Evolutionary conservation across 30 jellyfish, hydroid and myxozoan species (phyloP), one percentile per base, ranked within the genome.

Genomic region (Nemopilema nomurai): DNA sequence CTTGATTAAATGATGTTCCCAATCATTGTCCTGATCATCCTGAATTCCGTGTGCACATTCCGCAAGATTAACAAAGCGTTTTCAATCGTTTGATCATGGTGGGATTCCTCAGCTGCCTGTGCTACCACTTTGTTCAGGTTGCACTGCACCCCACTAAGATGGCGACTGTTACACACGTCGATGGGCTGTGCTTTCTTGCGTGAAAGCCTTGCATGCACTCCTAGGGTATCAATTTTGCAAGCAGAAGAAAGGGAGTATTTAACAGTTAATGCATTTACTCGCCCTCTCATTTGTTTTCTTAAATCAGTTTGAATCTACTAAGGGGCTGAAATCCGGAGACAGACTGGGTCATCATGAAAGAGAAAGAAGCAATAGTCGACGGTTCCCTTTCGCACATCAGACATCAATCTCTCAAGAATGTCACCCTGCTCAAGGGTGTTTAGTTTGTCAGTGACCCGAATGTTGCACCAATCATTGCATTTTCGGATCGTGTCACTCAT

Each of bases 151-250:
- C 28, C 41, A 24, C 62, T 65, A 80, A 80, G 33, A 73, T 80
- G 81, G 89, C 80, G 74, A 49, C 89, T 80, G 62, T 51, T 67
- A 52, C 16, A 21, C 24, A 28, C 51, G 33, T 79, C 69, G 89
- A 79, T 80, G 28, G 50, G 29, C 41, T 23, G 52, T 16, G 23
- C 31, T 27, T 77, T 41, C 33, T 67, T 6, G 79, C 89, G 81
- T 80, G 89, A 49, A 78, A 32, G 79, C 23, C 20, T 65, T 32
- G 89, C 89, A 70, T 80, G 89, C 50, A 16, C 65, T 68, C 28
- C n/a, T 23, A 33, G 30, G 20, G 50, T 25, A 20, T 49, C 31
- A 20, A 68, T 66, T 8, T 31, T 32, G 64, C 65, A 18, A 28
- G 81, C 20, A 65, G 33, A 18, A 66, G 28, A 33, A 18, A 30